Percentiles rank a stretch among this genome's conserved stretches.
Conservation (phyloP, 2,113 vertebrate species). For the Cebidichthys violaceus region DNA sequence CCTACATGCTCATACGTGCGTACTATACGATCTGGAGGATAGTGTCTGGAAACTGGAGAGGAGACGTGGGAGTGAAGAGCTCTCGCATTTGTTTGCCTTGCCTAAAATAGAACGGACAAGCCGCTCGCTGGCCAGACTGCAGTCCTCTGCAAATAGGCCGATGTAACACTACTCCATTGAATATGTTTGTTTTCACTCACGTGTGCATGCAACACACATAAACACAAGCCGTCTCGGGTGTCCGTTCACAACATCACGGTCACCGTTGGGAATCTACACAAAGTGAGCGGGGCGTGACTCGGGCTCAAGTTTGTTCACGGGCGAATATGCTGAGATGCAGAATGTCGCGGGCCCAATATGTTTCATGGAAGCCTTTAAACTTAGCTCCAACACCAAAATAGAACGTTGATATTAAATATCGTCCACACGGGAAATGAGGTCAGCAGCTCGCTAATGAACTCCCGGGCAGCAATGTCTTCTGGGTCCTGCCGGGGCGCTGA, state of each 20-base stretch:
- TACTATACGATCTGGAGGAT: conserved; percentile 7
- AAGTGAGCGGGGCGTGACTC: neutral
- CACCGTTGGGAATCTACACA: neutral
- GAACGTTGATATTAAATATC: conserved; percentile 68
- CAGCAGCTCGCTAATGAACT: conserved; percentile 56
- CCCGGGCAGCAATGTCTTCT: conserved; percentile 20
- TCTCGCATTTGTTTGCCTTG: conserved; percentile 64
- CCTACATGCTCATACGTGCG: conserved; percentile 1
- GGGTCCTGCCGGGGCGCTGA: conserved; percentile 19
- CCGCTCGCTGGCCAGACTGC: conserved; percentile 31
- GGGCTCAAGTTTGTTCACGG: neutral
- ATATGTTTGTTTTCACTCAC: conserved; percentile 37
- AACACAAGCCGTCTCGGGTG: neutral
- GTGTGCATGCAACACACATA: neutral
- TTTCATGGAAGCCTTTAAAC: conserved; percentile 56
- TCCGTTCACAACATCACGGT: neutral
- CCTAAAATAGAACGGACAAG: conserved; percentile 60
- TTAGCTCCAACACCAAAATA: conserved; percentile 57
- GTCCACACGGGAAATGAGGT: conserved; percentile 67
- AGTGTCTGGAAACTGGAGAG: conserved; percentile 47
- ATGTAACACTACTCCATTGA: conserved; percentile 48
- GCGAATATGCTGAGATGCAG: conserved; percentile 9
- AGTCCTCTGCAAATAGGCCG: conserved; percentile 30
- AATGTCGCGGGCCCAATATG: neutral
- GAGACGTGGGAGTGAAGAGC: conserved; percentile 34